Base-by-base conservation (phyloP, 2,888 invertebrate genomes). In the Thymelicus acteon region DNA sequence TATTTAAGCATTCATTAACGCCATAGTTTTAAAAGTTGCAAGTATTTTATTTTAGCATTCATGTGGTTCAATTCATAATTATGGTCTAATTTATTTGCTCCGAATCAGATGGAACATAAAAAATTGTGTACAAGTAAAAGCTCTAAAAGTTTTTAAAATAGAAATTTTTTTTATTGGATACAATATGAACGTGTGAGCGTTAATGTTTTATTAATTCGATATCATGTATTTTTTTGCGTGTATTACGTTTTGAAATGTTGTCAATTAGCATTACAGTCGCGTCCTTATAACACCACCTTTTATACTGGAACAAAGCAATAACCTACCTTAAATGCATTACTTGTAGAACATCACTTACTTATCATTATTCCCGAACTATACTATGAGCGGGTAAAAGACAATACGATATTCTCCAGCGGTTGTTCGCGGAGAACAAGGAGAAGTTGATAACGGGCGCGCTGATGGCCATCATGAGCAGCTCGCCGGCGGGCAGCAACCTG, bases 401-500 rank as follows among this genome's bases (percentile, higher is more conserved):
- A 31, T 5, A 31, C 1, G 4, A 13, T 31, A 71, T 76, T 75
- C 86, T 94, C 48, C 93, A 99, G 98, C 97, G 98, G 74, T 95
- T 99, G 75, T 99, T 99, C 94, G 97, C 98, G 8, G 98, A 99
- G 92, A 99, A 99, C 92, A 99, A 99, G 87, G 99, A 99, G 90
- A 98, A 98, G 90, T 91, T 99, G 76, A 99, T 99, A 77, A 96
- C 97, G 48, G 97, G 96, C 47, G 98, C 99, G n/a, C 88, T 99
- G 75, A 96, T 96, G 79, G 96, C 98, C 0, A 94, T 99, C 44
- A 87, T 93, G 78, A 83, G 81, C 73, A 87, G 90, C 39, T 82
- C 86, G 3, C 76, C 88, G 0, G 77, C 89, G 0, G 85, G 85
- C n/a, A 78, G 94, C 49, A 94, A 87, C 72, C 87, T 96, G 61